These are phyloP conservation scores for Lanistes nyassanus DNA, from an alignment of 1,140 invertebrate species.

Conservation along the genomic window DNA sequence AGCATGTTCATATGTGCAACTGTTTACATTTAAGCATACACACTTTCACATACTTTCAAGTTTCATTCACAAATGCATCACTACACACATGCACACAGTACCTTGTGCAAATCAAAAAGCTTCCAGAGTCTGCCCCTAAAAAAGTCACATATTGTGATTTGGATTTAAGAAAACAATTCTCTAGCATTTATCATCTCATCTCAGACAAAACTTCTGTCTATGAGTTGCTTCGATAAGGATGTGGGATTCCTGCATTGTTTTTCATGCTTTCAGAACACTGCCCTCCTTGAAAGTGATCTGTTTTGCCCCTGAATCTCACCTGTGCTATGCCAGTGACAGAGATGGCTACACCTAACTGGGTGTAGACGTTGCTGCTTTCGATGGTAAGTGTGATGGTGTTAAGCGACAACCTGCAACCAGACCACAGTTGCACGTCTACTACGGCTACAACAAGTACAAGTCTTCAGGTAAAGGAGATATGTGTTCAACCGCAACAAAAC, in stretches of 20 bases:
- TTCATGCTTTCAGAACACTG: background rate
- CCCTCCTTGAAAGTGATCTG: background rate
- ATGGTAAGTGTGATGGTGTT: slow-evolving; percentile 92
- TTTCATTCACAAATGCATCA: too few relatives aligned
- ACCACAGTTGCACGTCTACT: background rate
- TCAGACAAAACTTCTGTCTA: too few relatives aligned
- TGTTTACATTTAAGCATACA: too few relatives aligned
- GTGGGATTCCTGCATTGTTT: background rate
- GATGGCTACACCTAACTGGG: slow-evolving; percentile 95
- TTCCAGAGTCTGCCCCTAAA: background rate
- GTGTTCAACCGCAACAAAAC: background rate
- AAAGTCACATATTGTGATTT: too few relatives aligned
- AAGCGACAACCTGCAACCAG: slow-evolving; percentile 81
- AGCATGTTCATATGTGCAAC: background rate
- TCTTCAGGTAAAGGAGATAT: background rate
- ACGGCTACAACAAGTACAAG: background rate
- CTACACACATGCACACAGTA: too few relatives aligned
- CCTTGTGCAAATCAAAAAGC: background rate
- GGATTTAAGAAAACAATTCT: too few relatives aligned
- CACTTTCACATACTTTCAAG: too few relatives aligned
- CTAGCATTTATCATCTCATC: too few relatives aligned
- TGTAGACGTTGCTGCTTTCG: slow-evolving; percentile 81
- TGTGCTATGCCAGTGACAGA: slow-evolving; percentile 97
- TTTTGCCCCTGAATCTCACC: slow-evolving; percentile 70
- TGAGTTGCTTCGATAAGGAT: background rate